Evolutionary conservation across 92 coral and sea anemone species (phyloP).

Genomic region (Epizoanthus rinbou): DNA sequence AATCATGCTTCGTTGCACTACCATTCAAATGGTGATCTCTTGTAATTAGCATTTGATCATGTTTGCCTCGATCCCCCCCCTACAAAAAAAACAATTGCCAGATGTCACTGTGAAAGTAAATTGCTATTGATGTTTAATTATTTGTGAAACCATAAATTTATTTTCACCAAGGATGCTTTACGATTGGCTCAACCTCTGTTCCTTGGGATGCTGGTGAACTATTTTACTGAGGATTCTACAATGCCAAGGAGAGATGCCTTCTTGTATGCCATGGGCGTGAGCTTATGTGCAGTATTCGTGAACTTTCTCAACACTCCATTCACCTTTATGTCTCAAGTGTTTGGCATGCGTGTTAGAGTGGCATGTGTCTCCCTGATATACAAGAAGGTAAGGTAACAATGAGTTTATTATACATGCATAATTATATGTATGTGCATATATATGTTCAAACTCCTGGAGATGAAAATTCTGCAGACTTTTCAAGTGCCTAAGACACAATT

Average conservation of each 20-base stretch:
- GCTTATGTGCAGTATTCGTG: slow-evolving; percentile 49
- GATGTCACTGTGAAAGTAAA: too few species aligned
- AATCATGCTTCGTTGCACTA: too few species aligned
- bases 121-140: too few species aligned
- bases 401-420: too few species aligned
- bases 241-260: slow-evolving; percentile 52
- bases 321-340: slow-evolving; percentile 59
- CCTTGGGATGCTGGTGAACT: slow-evolving; percentile 58
- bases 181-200: slow-evolving; percentile 55
- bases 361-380: slow-evolving; percentile 59
- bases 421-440: too few species aligned
- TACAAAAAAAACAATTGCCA: too few species aligned
- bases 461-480: too few species aligned
- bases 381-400: slow-evolving; percentile 49
- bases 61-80: too few species aligned
- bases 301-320: slow-evolving; percentile 63
- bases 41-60: too few species aligned
- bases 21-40: background rate
- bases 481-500: too few species aligned
- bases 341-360: slow-evolving; percentile 66
- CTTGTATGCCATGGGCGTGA: slow-evolving; percentile 59
- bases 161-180: slow-evolving; percentile 50
- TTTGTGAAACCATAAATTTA: background rate
- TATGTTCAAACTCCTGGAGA: too few species aligned
- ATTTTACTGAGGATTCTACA: slow-evolving; percentile 62